Percentiles rank a stretch among this genome's conserved stretches.
phyloP scores from a whole-genome alignment of 2,888 invertebrate species.

The Microplitis manilae region DNA sequence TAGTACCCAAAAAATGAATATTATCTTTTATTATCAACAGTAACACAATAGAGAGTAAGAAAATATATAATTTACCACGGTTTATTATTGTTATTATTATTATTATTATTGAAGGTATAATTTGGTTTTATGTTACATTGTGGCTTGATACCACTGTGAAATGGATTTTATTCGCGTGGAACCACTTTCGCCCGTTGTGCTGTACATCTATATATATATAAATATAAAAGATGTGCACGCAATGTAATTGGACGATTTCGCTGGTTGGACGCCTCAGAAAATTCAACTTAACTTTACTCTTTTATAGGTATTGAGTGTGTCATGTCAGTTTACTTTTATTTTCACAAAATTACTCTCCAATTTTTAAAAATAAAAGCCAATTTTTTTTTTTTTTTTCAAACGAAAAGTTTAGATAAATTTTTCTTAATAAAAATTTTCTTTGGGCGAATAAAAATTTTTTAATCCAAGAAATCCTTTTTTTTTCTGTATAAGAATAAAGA shows the following conservation, averaged over 20 bases:
- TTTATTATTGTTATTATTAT: neutral
- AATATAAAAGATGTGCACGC: slow-evolving; percentile 26
- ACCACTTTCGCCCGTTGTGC: slow-evolving; percentile 52
- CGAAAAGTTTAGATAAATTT: too few species aligned
- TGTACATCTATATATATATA: neutral
- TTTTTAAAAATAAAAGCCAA: neutral
- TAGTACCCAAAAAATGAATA: neutral
- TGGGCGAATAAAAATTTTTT: too few species aligned
- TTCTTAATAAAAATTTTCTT: too few species aligned
- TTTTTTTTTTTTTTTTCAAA: neutral
- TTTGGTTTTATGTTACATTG: neutral
- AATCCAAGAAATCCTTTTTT: too few species aligned
- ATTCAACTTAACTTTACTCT: neutral
- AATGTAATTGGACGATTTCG: slow-evolving; percentile 34
- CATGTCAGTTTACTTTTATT: neutral
- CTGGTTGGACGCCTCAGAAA: slow-evolving; percentile 30
- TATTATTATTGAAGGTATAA: neutral
- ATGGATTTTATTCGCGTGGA: slow-evolving; percentile 47
- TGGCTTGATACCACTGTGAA: slow-evolving; percentile 5
- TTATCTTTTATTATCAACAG: neutral
- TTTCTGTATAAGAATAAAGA: too few species aligned
- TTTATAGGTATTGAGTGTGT: neutral
- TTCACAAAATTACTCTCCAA: neutral
- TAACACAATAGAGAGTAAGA: neutral
- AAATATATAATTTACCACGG: neutral